Conservation (phyloP, 2,888 invertebrate species). For the Chrysolina haemoptera region DNA sequence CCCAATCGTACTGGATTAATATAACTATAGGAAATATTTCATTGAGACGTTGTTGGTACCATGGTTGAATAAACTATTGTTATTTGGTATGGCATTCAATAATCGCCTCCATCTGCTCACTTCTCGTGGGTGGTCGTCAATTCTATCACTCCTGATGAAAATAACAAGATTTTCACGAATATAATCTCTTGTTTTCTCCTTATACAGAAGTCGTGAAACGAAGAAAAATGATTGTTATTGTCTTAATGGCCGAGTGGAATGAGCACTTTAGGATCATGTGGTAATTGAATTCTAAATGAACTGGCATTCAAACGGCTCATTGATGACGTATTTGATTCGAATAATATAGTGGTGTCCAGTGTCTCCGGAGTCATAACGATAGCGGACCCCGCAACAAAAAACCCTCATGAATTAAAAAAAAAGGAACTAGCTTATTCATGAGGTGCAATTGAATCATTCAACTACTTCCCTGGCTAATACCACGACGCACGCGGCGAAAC, state of each 20-base stretch:
- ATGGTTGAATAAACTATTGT: not conserved
- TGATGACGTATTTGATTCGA: not conserved
- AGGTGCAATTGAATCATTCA: too few species aligned
- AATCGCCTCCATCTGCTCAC: not conserved
- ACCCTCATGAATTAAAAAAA: too few species aligned
- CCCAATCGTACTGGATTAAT: too few species aligned
- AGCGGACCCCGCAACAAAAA: too few species aligned
- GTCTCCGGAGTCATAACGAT: too few species aligned
- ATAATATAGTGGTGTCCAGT: too few species aligned
- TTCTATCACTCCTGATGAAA: slow-evolving; percentile 6
- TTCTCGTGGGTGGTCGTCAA: slow-evolving; percentile 25
- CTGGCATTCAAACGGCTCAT: not conserved
- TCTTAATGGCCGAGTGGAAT: slow-evolving; percentile 12
- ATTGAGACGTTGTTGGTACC: not conserved
- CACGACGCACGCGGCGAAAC: too few species aligned
- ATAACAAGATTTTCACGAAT: slow-evolving; percentile 20
- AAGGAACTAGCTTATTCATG: too few species aligned
- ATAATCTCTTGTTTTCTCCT: slow-evolving; percentile 24
- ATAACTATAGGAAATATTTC: not conserved
- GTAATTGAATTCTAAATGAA: not conserved
- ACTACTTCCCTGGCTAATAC: too few species aligned
- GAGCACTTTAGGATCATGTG: slow-evolving; percentile 12
- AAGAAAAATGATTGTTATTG: slow-evolving; percentile 20
- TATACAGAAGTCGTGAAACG: slow-evolving; percentile 7
- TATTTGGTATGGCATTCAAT: not conserved